A percentile compares a stretch with the other conserved stretches of the same genome.
Conservation (phyloP, 2,113 vertebrate genomes). For the Phalacrocorax carbo region DNA sequence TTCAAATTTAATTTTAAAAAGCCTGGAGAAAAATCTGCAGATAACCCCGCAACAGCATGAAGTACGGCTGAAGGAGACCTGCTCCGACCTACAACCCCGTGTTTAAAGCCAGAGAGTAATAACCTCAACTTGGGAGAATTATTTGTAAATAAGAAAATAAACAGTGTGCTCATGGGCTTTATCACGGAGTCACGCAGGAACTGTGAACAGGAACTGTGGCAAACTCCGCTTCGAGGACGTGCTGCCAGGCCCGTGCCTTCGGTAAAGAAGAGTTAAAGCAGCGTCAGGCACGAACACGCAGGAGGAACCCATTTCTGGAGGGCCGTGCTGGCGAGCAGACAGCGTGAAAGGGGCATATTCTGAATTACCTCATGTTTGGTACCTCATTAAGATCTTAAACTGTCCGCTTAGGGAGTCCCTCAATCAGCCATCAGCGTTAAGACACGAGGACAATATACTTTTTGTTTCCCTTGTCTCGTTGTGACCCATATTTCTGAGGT, state of each 20-base stretch:
- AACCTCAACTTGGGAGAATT: neutral
- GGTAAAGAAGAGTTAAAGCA: neutral
- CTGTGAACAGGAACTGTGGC: neutral
- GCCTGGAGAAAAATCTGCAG: neutral
- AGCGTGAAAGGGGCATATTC: neutral
- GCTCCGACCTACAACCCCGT: neutral
- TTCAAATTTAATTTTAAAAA: neutral
- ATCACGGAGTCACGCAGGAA: neutral
- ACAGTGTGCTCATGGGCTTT: neutral
- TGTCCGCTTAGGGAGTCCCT: neutral
- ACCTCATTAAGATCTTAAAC: constrained; percentile 4
- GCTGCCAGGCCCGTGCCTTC: neutral
- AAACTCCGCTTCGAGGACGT: neutral
- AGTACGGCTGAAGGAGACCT: neutral
- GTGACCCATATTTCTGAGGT: constrained; percentile 12
- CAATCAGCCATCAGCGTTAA: neutral
- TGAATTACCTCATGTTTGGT: neutral
- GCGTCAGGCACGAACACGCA: neutral
- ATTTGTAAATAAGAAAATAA: neutral
- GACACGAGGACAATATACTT: neutral
- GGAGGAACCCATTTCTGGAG: neutral
- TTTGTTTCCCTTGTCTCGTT: neutral
- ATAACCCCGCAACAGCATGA: fast-evolving
- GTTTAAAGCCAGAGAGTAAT: neutral
- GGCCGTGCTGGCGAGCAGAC: neutral